Percentiles rank a stretch among this genome's conserved stretches.
These are phyloP conservation scores for Campylomormyrus tamandua DNA, from an alignment of 2,113 vertebrate genomes.

Conservation along the genomic window DNA sequence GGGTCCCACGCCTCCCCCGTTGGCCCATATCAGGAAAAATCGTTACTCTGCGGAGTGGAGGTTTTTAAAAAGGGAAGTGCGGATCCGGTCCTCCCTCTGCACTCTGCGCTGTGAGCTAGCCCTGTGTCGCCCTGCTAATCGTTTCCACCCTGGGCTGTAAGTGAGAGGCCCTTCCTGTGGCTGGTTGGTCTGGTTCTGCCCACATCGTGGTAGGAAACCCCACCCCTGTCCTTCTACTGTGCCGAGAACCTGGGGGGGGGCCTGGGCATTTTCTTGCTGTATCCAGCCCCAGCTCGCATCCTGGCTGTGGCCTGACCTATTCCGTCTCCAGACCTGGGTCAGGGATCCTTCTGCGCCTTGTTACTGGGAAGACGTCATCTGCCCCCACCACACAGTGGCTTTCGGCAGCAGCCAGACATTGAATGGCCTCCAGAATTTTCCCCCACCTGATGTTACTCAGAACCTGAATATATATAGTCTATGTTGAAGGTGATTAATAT, in stretches of 20 bases:
- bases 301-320: background rate
- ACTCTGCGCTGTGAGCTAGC: slow-evolving; percentile 50
- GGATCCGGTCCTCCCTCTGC: slow-evolving; percentile 44
- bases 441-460: background rate
- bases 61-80: slow-evolving; percentile 40
- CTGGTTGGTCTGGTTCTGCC: slow-evolving; percentile 38
- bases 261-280: background rate
- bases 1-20: slow-evolving; percentile 55
- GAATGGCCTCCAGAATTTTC: background rate
- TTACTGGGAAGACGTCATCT: background rate
- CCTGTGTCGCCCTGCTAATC: slow-evolving; percentile 53
- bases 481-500: background rate
- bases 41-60: slow-evolving; percentile 55
- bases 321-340: background rate
- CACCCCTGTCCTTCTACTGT: background rate
- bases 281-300: background rate
- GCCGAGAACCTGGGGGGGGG: background rate
- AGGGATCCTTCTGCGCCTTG: background rate
- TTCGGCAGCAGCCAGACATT: background rate
- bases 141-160: slow-evolving; percentile 55
- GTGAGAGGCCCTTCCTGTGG: slow-evolving; percentile 58
- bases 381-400: background rate
- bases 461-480: background rate
- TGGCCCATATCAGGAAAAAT: slow-evolving; percentile 60
- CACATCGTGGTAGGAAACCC: slow-evolving; percentile 43